These are phyloP conservation scores for Anhinga rufa DNA, from an alignment of 2,113 vertebrate species.

Conservation along the genomic window DNA sequence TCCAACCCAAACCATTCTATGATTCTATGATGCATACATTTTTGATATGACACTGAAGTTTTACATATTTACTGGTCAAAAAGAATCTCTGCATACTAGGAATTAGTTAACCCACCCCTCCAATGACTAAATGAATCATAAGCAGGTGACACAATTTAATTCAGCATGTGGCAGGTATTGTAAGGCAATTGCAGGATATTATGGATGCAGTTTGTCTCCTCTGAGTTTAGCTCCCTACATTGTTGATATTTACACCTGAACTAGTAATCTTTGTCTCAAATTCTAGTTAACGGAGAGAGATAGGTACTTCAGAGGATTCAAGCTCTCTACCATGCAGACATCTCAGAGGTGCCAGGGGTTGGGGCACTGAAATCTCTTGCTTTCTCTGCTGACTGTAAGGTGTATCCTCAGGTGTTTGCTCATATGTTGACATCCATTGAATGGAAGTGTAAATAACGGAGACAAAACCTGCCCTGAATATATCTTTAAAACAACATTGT, in stretches of 20 bases:
- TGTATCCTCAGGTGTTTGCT: neutral
- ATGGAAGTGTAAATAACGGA: neutral
- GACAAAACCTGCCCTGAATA: neutral
- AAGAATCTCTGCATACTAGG: neutral
- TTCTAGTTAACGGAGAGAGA: neutral
- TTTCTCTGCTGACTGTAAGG: neutral
- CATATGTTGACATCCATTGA: neutral
- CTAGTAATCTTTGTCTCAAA: neutral
- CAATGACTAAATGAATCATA: neutral
- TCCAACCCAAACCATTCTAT: neutral
- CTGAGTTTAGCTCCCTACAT: neutral
- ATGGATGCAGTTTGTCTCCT: neutral
- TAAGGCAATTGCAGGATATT: neutral
- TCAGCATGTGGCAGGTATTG: neutral
- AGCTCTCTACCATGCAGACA: neutral
- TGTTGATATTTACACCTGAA: neutral
- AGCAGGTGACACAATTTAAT: neutral
- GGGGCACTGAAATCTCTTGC: neutral
- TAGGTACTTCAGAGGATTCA: neutral
- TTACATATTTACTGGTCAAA: neutral
- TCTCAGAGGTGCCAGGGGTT: neutral
- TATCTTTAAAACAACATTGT: neutral
- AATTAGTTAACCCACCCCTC: neutral
- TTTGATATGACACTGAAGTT: neutral
- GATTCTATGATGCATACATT: neutral